phyloP scores from a whole-genome alignment of 2,797 vertebrate genomes.

The Anabacerthia variegaticeps region DNA sequence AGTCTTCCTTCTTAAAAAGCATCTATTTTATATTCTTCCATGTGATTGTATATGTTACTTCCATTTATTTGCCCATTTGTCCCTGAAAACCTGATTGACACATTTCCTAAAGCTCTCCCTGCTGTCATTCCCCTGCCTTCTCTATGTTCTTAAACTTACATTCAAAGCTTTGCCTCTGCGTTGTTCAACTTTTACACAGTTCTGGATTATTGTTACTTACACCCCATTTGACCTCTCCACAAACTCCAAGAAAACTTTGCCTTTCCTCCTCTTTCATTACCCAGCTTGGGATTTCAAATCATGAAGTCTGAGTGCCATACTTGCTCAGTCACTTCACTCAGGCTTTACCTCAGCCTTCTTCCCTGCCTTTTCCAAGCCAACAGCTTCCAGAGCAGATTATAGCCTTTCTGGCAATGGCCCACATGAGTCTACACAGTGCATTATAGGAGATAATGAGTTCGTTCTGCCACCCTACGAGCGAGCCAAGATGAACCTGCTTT shows the following conservation, averaged over 20 bases:
- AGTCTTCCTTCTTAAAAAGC: not conserved
- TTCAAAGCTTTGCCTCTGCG: not conserved
- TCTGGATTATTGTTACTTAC: not conserved
- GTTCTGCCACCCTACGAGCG: not conserved
- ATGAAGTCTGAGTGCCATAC: not conserved
- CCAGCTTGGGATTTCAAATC: not conserved
- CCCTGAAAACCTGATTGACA: not conserved
- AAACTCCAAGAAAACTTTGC: not conserved
- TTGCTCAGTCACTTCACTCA: not conserved
- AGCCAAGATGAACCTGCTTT: not conserved
- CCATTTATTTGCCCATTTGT: not conserved
- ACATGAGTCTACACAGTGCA: not conserved
- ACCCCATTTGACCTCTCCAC: not conserved
- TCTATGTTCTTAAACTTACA: not conserved
- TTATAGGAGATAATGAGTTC: not conserved
- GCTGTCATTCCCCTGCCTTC: not conserved
- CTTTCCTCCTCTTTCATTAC: not conserved
- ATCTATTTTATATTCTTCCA: not conserved
- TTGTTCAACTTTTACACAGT: not conserved
- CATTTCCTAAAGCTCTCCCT: not conserved
- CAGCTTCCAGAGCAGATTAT: not conserved
- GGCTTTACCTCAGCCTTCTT: not conserved
- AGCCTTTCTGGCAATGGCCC: not conserved
- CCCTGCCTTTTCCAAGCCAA: not conserved
- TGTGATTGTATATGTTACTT: not conserved